phyloP scores from a whole-genome alignment of 2,113 vertebrate genomes.

The Varanus salvator region DNA sequence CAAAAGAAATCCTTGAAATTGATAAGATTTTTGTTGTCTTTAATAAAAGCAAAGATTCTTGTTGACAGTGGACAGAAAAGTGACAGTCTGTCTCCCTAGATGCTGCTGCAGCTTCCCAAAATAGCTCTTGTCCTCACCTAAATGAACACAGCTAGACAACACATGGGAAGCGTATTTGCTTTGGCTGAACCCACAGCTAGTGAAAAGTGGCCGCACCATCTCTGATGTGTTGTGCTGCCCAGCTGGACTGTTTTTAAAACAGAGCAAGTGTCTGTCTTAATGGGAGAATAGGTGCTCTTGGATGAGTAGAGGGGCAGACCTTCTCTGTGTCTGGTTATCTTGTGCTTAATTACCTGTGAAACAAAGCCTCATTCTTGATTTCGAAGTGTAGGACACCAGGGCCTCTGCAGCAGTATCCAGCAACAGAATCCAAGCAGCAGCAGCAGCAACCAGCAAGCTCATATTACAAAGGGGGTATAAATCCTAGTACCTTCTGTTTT shows the following conservation, averaged over 20 bases:
- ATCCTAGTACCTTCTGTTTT: too few species aligned
- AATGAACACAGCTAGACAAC: constrained; percentile 12
- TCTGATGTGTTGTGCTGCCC: not conserved
- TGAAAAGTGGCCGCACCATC: not conserved
- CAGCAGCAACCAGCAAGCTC: not conserved
- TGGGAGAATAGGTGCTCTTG: not conserved
- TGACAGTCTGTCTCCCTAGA: constrained; percentile 9
- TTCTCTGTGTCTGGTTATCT: not conserved
- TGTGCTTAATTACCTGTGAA: not conserved
- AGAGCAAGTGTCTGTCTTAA: not conserved
- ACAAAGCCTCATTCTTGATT: not conserved
- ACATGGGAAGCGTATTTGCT: constrained; percentile 1
- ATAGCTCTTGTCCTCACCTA: constrained; percentile 6
- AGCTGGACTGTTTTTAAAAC: not conserved
- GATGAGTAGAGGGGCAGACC: not conserved
- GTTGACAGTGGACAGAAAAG: constrained; percentile 7
- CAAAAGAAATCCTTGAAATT: not conserved
- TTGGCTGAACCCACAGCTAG: not conserved
- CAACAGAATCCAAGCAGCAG: not conserved
- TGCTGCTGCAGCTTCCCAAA: constrained; percentile 17
- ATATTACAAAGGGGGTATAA: too few species aligned
- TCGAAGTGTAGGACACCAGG: not conserved
- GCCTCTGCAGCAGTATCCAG: not conserved
- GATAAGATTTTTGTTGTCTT: not conserved
- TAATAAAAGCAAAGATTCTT: constrained; percentile 14